Evolutionary conservation across 2,797 vertebrate genomes (phyloP).

Genomic region (Gymnopithys bicolor): DNA sequence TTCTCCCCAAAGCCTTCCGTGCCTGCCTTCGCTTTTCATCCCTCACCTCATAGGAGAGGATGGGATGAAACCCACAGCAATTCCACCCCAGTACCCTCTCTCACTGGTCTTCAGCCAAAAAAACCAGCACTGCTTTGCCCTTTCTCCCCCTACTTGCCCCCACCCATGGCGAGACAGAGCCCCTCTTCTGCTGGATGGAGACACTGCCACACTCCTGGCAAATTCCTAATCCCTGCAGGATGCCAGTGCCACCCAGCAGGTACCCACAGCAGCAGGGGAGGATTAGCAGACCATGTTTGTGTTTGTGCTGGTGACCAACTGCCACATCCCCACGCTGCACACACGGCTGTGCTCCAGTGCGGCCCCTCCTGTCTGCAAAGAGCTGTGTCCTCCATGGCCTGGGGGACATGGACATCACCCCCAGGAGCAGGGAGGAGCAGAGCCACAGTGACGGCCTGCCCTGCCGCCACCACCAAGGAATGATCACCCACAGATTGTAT

Average conservation of each 20-base stretch:
- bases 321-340: neutral
- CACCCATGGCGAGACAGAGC: neutral
- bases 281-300: neutral
- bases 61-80: neutral
- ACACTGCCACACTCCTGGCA: neutral
- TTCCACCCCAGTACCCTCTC: neutral
- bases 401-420: neutral
- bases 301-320: neutral
- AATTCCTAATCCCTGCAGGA: neutral
- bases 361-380: neutral
- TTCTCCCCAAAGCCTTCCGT: neutral
- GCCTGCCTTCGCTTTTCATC: neutral
- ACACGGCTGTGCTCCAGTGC: neutral
- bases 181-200: neutral
- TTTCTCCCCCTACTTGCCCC: neutral
- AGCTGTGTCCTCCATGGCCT: neutral
- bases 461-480: neutral
- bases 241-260: too few species aligned
- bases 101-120: neutral
- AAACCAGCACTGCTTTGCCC: neutral
- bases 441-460: neutral
- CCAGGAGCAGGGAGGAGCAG: neutral
- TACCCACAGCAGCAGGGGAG: too few species aligned
- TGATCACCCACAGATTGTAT: neutral
- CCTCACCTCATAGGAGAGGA: neutral